A percentile compares a stretch with the other conserved stretches of the same genome.
Conservation (phyloP, 2,113 vertebrate genomes). For the Rhineura floridana region DNA sequence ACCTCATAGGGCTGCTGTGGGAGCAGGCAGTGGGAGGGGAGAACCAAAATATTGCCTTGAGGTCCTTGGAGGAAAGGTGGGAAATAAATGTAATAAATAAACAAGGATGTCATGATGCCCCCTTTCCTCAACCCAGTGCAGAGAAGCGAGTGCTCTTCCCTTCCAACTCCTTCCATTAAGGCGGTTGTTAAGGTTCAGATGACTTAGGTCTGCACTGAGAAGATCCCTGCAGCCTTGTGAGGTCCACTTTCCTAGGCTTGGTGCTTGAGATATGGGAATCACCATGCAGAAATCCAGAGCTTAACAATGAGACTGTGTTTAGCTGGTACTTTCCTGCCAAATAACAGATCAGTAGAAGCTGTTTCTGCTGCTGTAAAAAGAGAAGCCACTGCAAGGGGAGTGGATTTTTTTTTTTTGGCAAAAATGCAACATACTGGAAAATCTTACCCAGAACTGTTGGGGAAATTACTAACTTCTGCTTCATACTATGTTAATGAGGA, state of each 20-base stretch:
- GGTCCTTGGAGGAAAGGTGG: too few species aligned
- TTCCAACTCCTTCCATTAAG: not conserved
- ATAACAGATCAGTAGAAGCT: not conserved
- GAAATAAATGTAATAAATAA: too few species aligned
- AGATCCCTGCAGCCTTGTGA: not conserved
- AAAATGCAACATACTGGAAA: not conserved
- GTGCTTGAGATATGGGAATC: not conserved
- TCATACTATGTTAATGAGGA: not conserved
- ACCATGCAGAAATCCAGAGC: not conserved
- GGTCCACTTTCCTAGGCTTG: not conserved
- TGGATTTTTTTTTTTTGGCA: not conserved
- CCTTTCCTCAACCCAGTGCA: not conserved
- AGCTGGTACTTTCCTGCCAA: not conserved
- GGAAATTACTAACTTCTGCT: not conserved
- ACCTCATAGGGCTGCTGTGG: too few species aligned
- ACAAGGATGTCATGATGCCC: too few species aligned
- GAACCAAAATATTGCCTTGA: too few species aligned
- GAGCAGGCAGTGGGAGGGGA: too few species aligned
- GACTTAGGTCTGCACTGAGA: too few species aligned
- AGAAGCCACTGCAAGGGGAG: not conserved
- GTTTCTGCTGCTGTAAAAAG: not conserved
- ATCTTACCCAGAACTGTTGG: not conserved
- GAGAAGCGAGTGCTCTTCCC: not conserved
- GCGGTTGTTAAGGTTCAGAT: not conserved
- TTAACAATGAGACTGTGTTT: not conserved